Percentiles rank a stretch among this genome's conserved stretches.
phyloP scores from a whole-genome alignment of 2,888 invertebrate genomes.

The Allygus modestus region DNA sequence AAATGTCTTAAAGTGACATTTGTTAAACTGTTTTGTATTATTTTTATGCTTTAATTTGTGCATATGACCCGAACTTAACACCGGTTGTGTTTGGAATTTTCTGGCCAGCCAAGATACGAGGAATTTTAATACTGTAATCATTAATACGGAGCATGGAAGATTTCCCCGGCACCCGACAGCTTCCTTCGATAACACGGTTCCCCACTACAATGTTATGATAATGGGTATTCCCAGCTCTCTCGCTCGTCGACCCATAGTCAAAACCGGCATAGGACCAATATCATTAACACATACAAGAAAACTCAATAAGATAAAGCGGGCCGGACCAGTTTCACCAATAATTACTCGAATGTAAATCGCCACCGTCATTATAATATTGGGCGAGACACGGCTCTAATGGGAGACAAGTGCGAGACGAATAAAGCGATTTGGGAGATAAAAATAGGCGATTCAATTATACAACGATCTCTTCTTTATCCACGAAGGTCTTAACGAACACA shows the following conservation, averaged over 20 bases:
- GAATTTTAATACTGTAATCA: no score
- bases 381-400: conserved; percentile 25
- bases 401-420: conserved; percentile 1
- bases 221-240: not conserved
- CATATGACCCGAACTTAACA: no score
- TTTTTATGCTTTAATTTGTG: no score
- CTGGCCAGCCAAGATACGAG: no score
- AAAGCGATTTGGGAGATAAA: conserved; percentile 46
- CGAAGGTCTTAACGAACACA: conserved; percentile 54
- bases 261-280: not conserved
- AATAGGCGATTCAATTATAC: conserved; percentile 45
- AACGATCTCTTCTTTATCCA: conserved; percentile 19
- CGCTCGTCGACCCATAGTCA: not conserved
- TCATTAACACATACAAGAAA: conserved; percentile 48
- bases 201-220: not conserved
- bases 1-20: no score
- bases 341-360: conserved; percentile 42
- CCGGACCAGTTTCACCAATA: conserved; percentile 39
- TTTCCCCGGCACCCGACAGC: no score
- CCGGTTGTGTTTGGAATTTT: no score
- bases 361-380: conserved; percentile 48
- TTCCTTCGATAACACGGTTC: not conserved
- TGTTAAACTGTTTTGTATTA: no score
- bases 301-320: conserved; percentile 51
- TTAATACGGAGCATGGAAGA: no score